Evolutionary conservation across 2,888 invertebrate genomes (phyloP), one percentile per base, ranked within the genome.

Genomic region (Mechanitis messenoides): DNA sequence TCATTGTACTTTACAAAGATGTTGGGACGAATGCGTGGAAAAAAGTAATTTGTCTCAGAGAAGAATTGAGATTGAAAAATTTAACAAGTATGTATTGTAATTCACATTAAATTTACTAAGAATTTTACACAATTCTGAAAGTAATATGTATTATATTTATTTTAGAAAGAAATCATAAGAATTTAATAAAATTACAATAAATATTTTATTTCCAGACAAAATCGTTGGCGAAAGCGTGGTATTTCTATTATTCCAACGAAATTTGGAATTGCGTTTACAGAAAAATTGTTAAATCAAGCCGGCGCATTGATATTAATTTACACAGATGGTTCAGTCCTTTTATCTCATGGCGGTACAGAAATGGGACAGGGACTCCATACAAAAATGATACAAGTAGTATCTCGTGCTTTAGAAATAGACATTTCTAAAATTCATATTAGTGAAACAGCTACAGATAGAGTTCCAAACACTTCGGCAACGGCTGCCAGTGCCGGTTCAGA

Each of bases 361-460:
- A 98, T 98, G 95, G 98, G 98, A 0, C 98, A 98, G 87, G 98
- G 98, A 1, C 88, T 99, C 3, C 96, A 98, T 78, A 98, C 97
- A 0, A 98, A 98, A 91, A 97, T 98, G 95, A 94, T 97, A 59
- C 98, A 98, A 92, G 94, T 97, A 11, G 96, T 96, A 3, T 94
- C 96, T 54, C 91, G 94, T 66, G 91, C 91, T 0, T 85, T 97
- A 12, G 93, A 92, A 57, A 92, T 96, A 45, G 92, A 95, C 3
- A 79, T 92, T 0, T 92, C 93, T 0, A 92, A 93, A 73, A 96
- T 97, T 72, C 95, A 96, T 76, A 93, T 96, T 12, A 92, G 92
- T 35, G 97, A 97, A 80, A 96, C 96, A 0, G 85, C 95, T 0
- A 97, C 97, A 0, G 97, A 97, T 77, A 97, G 96, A 90, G 95